Evolutionary conservation across 2,113 vertebrate species (phyloP).

Genomic region (Catharus minimus): DNA sequence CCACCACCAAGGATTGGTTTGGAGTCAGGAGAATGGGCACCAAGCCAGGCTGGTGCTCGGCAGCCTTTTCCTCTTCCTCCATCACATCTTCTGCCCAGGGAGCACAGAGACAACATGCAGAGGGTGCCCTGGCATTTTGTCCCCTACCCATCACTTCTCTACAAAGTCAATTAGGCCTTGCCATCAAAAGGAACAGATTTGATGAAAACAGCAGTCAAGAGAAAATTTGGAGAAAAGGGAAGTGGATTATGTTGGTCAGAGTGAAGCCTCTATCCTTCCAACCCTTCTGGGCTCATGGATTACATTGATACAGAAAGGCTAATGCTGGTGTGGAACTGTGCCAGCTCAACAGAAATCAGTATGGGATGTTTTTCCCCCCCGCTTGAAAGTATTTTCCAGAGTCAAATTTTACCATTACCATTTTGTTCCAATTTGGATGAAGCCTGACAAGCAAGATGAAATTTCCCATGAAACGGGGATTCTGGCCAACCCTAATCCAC

Average conservation of each 20-base stretch:
- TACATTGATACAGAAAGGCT: neutral
- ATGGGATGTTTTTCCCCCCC: neutral
- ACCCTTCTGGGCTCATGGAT: neutral
- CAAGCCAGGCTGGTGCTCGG: neutral
- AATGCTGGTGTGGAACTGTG: rapidly evolving
- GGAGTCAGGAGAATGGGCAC: neutral
- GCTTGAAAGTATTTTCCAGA: neutral
- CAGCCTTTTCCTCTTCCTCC: neutral
- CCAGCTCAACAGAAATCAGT: neutral
- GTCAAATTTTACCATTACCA: neutral
- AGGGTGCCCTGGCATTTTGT: neutral
- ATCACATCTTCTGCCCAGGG: neutral
- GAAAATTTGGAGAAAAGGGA: neutral
- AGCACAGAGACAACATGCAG: neutral
- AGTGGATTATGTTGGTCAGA: neutral
- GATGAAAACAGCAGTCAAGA: neutral
- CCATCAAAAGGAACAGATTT: neutral
- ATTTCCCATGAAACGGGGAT: neutral
- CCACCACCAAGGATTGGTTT: neutral
- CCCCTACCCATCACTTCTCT: neutral
- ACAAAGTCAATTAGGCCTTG: neutral
- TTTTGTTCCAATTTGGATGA: neutral
- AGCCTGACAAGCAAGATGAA: rapidly evolving
- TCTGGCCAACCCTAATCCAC: neutral
- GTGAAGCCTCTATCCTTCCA: neutral